Base-by-base conservation (phyloP, 2,888 invertebrate genomes). In the Eulithis prunata region DNA sequence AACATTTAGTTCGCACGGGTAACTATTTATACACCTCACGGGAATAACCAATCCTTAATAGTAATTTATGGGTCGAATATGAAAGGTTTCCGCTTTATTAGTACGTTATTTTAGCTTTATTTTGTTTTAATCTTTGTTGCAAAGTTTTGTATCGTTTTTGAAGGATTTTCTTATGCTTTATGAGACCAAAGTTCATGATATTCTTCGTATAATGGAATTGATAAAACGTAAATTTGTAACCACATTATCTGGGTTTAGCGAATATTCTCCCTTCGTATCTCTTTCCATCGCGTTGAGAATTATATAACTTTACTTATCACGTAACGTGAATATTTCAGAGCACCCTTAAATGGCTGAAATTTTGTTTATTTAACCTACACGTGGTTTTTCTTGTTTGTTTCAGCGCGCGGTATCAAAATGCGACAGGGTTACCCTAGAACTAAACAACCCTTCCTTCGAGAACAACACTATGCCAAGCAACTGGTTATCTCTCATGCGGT, bases 331-430 rank as follows among this genome's bases (percentile, higher is more conserved):
- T 41, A 41, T 43, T 55, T 43, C 14, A 14, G 10, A 43, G 43
- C 13, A 6, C 32, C 32, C 4, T 6, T 32, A 32, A 32, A 6
- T 32, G 32, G 32, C 4, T 3, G 32, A 32, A 32, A 32, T 32
- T 32, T 32, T 32, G 6, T 32, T 32, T 32, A 32, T 32, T 32
- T 32, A 2, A 32, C 32, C 32, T 60, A 8, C n/a, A 46, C n/a
- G 10, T 41, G 4, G 14, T 21, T 2, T 41, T n/a, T 46, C 4
- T 52, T 8, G 46, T 70, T 72, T 74, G 59, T 88, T 87, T 12
- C 84, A 92, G 91, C 75, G 79, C 51, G 79, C 81, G 2, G 80
- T 80, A 1, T 12, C 67, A 1, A 59, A 68, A 6, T 91, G 91
- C 60, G 68, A 73, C 10, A 75, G 77, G 14, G 72, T 88, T 58